These are phyloP conservation scores for Zapus hudsonius DNA, from an alignment of 2,113 vertebrate genomes.

Conservation along the genomic window DNA sequence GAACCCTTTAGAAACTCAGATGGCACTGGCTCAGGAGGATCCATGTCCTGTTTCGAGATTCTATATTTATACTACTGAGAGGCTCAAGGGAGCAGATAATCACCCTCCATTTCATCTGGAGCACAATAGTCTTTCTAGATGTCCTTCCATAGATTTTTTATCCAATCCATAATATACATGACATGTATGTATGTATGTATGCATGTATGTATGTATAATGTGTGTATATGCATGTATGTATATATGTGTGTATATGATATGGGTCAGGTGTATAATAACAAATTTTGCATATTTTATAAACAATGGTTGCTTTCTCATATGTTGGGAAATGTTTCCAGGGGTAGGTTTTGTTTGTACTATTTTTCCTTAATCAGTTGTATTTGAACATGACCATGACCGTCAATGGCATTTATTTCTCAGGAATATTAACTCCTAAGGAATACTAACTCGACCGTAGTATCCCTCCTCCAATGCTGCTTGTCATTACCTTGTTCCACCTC, in stretches of 20 bases:
- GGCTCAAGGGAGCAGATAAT: background rate
- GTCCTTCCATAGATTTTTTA: no score
- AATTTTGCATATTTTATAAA: background rate
- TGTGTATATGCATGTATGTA: no score
- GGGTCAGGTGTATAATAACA: background rate
- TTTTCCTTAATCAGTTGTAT: background rate
- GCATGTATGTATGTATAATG: no score
- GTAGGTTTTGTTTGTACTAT: background rate
- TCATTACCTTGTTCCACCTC: constrained; percentile 63
- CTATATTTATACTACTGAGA: background rate
- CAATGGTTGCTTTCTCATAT: background rate
- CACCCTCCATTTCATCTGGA: background rate
- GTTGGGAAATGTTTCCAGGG: background rate
- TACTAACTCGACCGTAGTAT: background rate
- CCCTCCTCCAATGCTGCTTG: background rate
- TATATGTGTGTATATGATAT: background rate
- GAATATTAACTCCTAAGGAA: constrained; percentile 13
- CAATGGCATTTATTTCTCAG: background rate
- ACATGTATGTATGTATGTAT: background rate
- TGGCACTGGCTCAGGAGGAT: background rate
- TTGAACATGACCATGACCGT: background rate
- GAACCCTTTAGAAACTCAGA: background rate
- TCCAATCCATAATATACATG: background rate
- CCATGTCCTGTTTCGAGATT: background rate
- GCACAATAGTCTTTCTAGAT: background rate